A percentile compares a stretch with the other conserved stretches of the same genome.
Evolutionary conservation across 2,888 invertebrate genomes (phyloP).

Genomic region (Eugnorisma glareosa): DNA sequence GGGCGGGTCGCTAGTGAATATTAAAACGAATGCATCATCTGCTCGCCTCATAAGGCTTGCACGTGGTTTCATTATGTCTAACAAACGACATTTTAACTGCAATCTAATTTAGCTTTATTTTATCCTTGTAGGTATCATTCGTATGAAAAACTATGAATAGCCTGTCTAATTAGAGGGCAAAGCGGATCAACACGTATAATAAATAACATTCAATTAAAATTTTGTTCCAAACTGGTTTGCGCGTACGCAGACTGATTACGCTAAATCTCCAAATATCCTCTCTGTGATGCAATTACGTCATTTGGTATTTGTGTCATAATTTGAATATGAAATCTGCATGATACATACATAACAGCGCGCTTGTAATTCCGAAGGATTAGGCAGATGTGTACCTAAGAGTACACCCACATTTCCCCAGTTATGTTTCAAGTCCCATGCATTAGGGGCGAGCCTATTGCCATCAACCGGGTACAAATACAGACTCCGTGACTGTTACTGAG

Average conservation of each 20-base stretch:
- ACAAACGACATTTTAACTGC: slow-evolving; percentile 26
- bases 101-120: slow-evolving; percentile 10
- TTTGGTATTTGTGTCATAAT: slow-evolving; percentile 24
- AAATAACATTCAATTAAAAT: slow-evolving; percentile 17
- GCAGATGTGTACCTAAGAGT: background rate
- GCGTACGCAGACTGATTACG: slow-evolving; percentile 1
- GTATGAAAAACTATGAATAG: slow-evolving; percentile 20
- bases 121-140: slow-evolving; percentile 25
- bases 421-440: background rate
- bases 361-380: background rate
- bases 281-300: slow-evolving; percentile 18
- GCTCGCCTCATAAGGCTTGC: slow-evolving; percentile 15
- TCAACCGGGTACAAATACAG: background rate
- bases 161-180: slow-evolving; percentile 21
- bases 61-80: slow-evolving; percentile 25
- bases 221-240: background rate
- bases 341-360: background rate
- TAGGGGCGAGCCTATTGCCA: background rate
- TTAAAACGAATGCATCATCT: slow-evolving; percentile 45
- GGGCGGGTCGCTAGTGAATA: too few relatives aligned
- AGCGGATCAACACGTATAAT: slow-evolving; percentile 7
- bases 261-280: slow-evolving; percentile 12
- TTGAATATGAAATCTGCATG: slow-evolving; percentile 20
- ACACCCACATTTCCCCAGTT: background rate
- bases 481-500: background rate